These are phyloP conservation scores for Adelognathus sp. DNA, from an alignment of 2,888 invertebrate genomes.

Conservation along the genomic window DNA sequence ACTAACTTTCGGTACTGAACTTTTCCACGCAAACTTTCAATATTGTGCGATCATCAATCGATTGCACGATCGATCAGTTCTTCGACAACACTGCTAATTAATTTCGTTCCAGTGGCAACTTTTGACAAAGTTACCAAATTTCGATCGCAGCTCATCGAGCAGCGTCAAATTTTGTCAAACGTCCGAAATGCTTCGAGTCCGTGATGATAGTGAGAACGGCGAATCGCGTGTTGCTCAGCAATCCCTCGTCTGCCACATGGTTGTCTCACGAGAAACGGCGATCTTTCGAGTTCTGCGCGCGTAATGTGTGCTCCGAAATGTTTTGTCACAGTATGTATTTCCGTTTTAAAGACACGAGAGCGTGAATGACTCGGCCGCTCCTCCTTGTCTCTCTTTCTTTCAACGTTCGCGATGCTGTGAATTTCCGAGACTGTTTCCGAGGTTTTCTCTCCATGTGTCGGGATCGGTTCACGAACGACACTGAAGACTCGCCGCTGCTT, in stretches of 20 bases:
- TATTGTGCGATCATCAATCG: too few species aligned
- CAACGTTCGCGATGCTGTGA: background rate
- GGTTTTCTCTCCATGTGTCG: constrained; percentile 55
- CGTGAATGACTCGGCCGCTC: constrained; percentile 12
- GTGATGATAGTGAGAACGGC: constrained; percentile 75
- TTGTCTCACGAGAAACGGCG: constrained; percentile 9
- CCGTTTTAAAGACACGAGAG: background rate
- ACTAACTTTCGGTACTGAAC: background rate
- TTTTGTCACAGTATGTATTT: constrained; percentile 29
- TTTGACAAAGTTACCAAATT: too few species aligned
- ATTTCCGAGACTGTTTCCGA: constrained; percentile 6
- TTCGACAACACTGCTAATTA: too few species aligned
- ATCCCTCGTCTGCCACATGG: constrained; percentile 68
- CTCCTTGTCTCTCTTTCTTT: too few species aligned
- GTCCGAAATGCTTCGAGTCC: constrained; percentile 72
- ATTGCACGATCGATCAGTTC: background rate
- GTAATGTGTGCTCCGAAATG: constrained; percentile 26
- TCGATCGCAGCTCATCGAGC: too few species aligned
- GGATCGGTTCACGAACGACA: background rate
- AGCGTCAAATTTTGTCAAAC: constrained; percentile 51
- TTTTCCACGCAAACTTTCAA: too few species aligned
- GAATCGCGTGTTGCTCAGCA: constrained; percentile 63
- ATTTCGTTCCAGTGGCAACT: too few species aligned
- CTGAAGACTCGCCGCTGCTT: background rate
- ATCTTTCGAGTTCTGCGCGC: background rate